A percentile compares a stretch with the other conserved stretches of the same genome.
Evolutionary conservation across 2,888 invertebrate species (phyloP).

Genomic region (Magallana nippona): DNA sequence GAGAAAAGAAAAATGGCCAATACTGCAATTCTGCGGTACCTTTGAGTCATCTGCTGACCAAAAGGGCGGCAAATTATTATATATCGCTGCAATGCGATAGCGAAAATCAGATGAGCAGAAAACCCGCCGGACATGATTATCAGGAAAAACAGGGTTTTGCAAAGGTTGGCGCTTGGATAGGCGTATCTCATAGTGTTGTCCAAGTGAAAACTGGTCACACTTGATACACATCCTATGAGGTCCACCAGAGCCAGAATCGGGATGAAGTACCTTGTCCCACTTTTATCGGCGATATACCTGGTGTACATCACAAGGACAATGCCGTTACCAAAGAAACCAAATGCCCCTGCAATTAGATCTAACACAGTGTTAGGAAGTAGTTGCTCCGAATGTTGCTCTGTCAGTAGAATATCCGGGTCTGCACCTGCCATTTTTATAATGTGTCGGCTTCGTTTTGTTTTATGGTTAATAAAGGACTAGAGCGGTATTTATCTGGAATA

Average conservation of each 20-base stretch:
- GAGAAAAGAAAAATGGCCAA: not conserved
- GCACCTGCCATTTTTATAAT: too few species aligned
- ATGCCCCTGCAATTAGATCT: too few species aligned
- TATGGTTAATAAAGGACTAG: too few species aligned
- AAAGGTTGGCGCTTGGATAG: not conserved
- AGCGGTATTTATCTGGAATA: too few species aligned
- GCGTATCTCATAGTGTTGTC: not conserved
- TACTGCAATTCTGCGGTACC: not conserved
- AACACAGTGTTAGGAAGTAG: too few species aligned
- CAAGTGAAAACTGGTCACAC: not conserved
- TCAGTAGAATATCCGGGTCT: too few species aligned
- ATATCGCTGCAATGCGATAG: not conserved
- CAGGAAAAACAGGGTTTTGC: not conserved
- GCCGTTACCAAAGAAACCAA: not conserved
- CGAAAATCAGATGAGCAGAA: not conserved
- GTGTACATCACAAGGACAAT: not conserved
- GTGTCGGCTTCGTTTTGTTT: too few species aligned
- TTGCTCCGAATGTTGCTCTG: too few species aligned
- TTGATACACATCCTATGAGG: not conserved
- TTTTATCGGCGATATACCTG: not conserved
- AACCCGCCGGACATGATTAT: not conserved
- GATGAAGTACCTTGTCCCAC: not conserved
- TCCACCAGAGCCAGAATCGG: not conserved
- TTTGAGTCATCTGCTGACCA: not conserved
- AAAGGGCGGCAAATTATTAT: not conserved